These are phyloP conservation scores for Rhinella marina DNA, from an alignment of 2,797 vertebrate species.

Conservation along the genomic window DNA sequence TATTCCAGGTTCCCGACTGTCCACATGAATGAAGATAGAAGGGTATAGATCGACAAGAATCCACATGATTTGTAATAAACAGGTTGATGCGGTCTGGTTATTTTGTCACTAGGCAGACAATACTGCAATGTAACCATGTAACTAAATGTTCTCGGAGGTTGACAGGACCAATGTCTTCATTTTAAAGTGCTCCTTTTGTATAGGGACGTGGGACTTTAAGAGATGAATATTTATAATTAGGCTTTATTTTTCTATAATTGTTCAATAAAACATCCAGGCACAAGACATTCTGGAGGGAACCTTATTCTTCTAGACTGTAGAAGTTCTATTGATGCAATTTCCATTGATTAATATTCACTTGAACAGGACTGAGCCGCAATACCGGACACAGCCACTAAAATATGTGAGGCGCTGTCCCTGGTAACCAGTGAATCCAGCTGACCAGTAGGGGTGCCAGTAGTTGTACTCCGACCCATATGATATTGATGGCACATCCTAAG, in stretches of 20 bases:
- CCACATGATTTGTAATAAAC: not conserved
- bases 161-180: constrained; percentile 26
- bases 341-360: too few species aligned
- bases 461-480: too few species aligned
- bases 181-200: constrained; percentile 23
- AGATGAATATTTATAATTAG: constrained; percentile 31
- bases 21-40: not conserved
- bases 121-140: not conserved
- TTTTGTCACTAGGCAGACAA: not conserved
- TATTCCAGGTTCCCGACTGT: not conserved
- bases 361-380: too few species aligned
- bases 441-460: too few species aligned
- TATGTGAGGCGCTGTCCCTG: too few species aligned
- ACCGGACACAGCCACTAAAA: too few species aligned
- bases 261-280: constrained; percentile 37
- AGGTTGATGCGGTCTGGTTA: not conserved
- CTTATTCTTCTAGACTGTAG: not conserved
- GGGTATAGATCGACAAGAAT: not conserved
- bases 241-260: constrained; percentile 44
- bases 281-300: not conserved
- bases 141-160: not conserved
- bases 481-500: too few species aligned
- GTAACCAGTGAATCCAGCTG: too few species aligned
- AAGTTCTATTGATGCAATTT: not conserved
- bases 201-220: constrained; percentile 34